Conservation (phyloP, 2,797 vertebrate species). For the Sparidentex hasta region DNA sequence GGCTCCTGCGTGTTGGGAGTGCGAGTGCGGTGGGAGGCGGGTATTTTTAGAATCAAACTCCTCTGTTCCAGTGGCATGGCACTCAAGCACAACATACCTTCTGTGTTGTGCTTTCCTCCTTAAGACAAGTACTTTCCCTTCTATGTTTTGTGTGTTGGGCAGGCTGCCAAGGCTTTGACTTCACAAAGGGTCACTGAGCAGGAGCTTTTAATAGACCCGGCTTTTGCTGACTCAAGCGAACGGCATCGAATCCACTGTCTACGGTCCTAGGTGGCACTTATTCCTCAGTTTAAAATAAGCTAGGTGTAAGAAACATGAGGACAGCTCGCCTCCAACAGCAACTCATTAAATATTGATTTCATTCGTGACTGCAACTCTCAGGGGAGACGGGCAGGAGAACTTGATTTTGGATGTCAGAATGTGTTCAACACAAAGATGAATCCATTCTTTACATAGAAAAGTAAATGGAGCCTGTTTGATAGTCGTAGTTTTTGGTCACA, state of each 20-base stretch:
- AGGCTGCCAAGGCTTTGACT: constrained; percentile 67
- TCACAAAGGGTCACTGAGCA: constrained; percentile 74
- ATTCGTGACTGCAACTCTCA: no score
- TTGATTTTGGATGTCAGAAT: no score
- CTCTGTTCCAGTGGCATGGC: constrained; percentile 78
- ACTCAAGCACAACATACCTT: constrained; percentile 81
- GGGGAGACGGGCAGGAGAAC: no score
- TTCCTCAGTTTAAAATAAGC: neutral
- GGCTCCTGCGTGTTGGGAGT: constrained; percentile 71
- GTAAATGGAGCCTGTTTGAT: no score
- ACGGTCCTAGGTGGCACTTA: constrained; percentile 9
- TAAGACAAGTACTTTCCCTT: constrained; percentile 77
- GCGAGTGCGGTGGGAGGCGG: constrained; percentile 67
- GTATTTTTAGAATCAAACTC: constrained; percentile 84
- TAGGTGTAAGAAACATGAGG: constrained; percentile 2
- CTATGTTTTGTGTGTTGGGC: constrained; percentile 70
- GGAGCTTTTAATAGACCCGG: constrained; percentile 68
- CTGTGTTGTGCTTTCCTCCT: constrained; percentile 83
- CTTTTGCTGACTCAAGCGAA: constrained; percentile 66
- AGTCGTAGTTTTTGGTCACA: no score
- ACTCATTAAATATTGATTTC: neutral
- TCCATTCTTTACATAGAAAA: no score
- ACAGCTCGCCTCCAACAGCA: neutral
- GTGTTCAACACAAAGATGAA: no score
- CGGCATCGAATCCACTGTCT: constrained; percentile 21